Evolutionary conservation across 2,797 vertebrate species (phyloP), one percentile per base, ranked within the genome.

Genomic region (Mallotus villosus): DNA sequence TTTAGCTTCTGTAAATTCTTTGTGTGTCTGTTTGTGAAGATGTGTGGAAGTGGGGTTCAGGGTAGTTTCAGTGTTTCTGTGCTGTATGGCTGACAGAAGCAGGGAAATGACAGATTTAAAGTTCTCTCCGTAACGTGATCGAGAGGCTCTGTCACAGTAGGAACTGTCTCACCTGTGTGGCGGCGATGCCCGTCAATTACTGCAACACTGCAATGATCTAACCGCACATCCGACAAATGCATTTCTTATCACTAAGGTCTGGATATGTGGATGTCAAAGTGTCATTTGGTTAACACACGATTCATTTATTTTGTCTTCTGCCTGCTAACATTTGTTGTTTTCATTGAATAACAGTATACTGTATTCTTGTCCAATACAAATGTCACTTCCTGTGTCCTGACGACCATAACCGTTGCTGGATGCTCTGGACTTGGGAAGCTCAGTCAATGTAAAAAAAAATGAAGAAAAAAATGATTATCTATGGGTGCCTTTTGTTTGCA

Each of bases 401-500:
- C n/a, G 4, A 29, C 53, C 81, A 16, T 49, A 46, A 72, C 58
- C 63, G 17, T 71, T 34, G 16, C 60, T 74, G 59, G 53, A 68
- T 32, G 17, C 59, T 80, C 53, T 84, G 81, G 71, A 71, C 73
- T 74, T 77, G 32, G 32, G 8, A 34, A 34, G 32, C 32, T 34
- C 8, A 79, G 70, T 93, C 87, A 69, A 88, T 87, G 74, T 78
- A 71, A 83, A 82, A 61, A 72, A 74, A 49, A 51, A 70, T 69
- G 37, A 76, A n/a, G 78, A 76, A 62, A 69, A 91, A 46, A 46
- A 46, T n/a, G 9, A 46, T 46, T 12, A 91, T 86, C 85, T 87
- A 92, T 90, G 90, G 93, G 94, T 97, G 95, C 95, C 95, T 96
- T 97, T 94, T 92, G 90, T 95, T 95, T 95, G 94, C 95, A 95